Conservation (phyloP, 1,140 invertebrate species). For the Magallana angulata region DNA sequence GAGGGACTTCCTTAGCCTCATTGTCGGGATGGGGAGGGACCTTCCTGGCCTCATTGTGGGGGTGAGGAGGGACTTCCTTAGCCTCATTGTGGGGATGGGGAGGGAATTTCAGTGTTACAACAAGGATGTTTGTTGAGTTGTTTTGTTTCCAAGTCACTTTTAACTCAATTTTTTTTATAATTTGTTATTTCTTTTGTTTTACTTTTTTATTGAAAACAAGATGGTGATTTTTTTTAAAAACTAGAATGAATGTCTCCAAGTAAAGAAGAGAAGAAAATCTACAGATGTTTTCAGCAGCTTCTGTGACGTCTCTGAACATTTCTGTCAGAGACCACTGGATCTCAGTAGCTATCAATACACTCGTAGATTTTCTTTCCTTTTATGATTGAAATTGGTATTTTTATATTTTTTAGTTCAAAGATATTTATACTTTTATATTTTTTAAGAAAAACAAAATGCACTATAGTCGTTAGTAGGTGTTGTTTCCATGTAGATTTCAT, state of each 20-base stretch:
- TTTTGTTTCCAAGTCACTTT: neutral
- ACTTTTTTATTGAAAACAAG: conserved; percentile 2
- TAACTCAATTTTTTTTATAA: neutral
- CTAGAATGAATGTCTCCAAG: conserved; percentile 5
- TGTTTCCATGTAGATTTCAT: conserved; percentile 20
- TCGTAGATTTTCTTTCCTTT: conserved; percentile 28
- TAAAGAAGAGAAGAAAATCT: conserved; percentile 25
- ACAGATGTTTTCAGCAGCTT: neutral
- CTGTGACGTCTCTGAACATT: neutral
- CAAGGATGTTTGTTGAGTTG: neutral
- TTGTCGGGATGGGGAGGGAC: neutral
- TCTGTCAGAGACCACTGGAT: neutral
- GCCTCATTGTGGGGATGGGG: no score
- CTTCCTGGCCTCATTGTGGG: neutral
- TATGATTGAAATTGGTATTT: conserved; percentile 29
- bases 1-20: neutral
- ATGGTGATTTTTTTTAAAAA: neutral
- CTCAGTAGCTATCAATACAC: neutral
- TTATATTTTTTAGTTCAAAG: conserved; percentile 38
- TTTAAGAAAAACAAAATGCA: conserved; percentile 22
- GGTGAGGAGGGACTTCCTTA: no score
- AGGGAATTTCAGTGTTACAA: neutral
- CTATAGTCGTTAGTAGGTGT: neutral
- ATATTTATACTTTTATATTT: conserved; percentile 39
- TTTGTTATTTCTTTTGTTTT: conserved; percentile 28